Conservation (phyloP, 1,140 invertebrate species). For the Geopemphigus sp. region DNA sequence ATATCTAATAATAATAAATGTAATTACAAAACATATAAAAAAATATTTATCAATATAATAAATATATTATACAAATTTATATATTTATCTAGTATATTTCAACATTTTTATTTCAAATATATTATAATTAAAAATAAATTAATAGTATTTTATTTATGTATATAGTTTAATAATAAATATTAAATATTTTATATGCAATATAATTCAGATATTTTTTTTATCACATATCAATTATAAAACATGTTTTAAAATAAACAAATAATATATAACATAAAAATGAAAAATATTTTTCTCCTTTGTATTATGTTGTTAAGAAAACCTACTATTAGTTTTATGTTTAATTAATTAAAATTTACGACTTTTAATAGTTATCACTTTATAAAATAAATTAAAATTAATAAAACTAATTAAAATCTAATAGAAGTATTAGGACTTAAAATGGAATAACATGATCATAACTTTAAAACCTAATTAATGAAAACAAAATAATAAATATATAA, state of each 20-base stretch:
- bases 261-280: background rate
- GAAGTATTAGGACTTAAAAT: background rate
- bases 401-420: too few relatives aligned
- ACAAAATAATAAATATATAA: background rate
- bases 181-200: background rate
- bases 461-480: background rate
- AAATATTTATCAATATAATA: background rate
- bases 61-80: background rate
- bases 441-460: background rate
- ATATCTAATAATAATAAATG: constrained; percentile 15
- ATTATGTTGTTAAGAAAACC: too few relatives aligned
- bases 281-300: background rate
- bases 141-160: constrained; percentile 12
- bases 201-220: background rate
- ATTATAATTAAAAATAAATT: background rate
- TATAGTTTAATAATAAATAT: background rate
- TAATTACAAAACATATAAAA: background rate
- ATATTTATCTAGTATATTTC: too few relatives aligned
- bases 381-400: too few relatives aligned
- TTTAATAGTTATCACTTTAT: background rate
- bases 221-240: background rate
- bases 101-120: too few relatives aligned
- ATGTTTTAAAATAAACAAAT: background rate
- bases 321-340: background rate
- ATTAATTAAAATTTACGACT: background rate